phyloP scores from a whole-genome alignment of 2,113 vertebrate species.

The Hydrolagus affinis region DNA sequence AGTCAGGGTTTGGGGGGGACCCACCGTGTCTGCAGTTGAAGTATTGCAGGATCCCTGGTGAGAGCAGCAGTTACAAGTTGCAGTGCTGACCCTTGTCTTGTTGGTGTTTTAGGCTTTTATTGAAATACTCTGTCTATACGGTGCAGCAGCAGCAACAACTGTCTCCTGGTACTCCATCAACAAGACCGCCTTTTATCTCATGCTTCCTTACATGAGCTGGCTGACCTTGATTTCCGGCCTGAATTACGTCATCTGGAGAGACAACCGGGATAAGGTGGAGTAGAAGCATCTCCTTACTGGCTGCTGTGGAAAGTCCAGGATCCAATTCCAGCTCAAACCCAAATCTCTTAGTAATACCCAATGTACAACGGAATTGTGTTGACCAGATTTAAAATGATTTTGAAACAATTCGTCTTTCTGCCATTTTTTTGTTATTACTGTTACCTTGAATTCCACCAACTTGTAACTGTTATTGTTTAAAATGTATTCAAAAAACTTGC shows the following conservation, averaged over 20 bases:
- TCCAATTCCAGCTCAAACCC: not conserved
- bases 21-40: too few relatives aligned
- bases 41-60: too few relatives aligned
- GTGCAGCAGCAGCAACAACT: conserved; percentile 46
- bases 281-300: not conserved
- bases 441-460: too few relatives aligned
- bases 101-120: conserved; percentile 48
- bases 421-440: too few relatives aligned
- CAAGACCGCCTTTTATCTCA: conserved; percentile 52
- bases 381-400: too few relatives aligned
- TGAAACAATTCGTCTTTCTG: too few relatives aligned
- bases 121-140: conserved; percentile 47
- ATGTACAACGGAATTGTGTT: too few relatives aligned
- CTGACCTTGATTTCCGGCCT: conserved; percentile 52
- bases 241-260: conserved; percentile 58
- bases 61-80: not conserved
- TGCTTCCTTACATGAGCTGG: conserved; percentile 65
- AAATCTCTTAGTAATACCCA: too few relatives aligned
- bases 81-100: not conserved
- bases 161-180: conserved; percentile 56
- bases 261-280: conserved; percentile 45
- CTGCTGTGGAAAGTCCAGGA: not conserved
- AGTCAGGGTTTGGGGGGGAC: too few relatives aligned
- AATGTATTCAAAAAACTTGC: too few relatives aligned
- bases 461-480: too few relatives aligned